Percentiles rank a stretch among this genome's conserved stretches.
Evolutionary conservation across 2,113 vertebrate genomes (phyloP).

Genomic region (Podocnemis expansa): DNA sequence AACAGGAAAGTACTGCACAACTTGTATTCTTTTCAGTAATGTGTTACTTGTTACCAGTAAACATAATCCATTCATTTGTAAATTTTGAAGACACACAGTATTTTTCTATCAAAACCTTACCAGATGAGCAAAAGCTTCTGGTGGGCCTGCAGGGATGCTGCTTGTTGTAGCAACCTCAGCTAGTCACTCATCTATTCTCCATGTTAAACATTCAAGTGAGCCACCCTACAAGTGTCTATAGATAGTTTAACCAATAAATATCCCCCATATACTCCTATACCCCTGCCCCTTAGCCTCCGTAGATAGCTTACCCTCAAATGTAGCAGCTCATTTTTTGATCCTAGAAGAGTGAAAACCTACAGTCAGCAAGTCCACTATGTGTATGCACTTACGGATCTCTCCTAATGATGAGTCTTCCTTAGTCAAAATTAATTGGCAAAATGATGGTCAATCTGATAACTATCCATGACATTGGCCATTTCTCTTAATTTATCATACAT

Average conservation of each 20-base stretch:
- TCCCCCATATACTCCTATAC: no score
- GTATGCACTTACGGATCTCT: neutral
- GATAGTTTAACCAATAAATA: constrained; percentile 18
- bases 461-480: constrained; percentile 25
- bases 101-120: neutral
- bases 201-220: constrained; percentile 13
- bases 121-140: neutral
- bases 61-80: neutral
- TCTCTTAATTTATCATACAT: constrained; percentile 43
- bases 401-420: neutral
- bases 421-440: constrained; percentile 39
- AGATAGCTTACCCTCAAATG: constrained; percentile 13
- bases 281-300: no score
- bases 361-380: constrained; percentile 28
- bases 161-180: constrained; percentile 22
- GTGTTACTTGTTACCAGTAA: neutral
- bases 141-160: neutral
- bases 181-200: neutral
- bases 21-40: neutral
- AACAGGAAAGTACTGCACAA: neutral
- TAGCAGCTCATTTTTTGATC: constrained; percentile 31
- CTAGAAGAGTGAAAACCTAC: neutral
- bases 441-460: constrained; percentile 9
- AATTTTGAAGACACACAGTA: neutral
- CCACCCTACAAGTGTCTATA: neutral